Conservation (phyloP, 2,113 vertebrate species). For the Dendropsophus ebraccatus region DNA sequence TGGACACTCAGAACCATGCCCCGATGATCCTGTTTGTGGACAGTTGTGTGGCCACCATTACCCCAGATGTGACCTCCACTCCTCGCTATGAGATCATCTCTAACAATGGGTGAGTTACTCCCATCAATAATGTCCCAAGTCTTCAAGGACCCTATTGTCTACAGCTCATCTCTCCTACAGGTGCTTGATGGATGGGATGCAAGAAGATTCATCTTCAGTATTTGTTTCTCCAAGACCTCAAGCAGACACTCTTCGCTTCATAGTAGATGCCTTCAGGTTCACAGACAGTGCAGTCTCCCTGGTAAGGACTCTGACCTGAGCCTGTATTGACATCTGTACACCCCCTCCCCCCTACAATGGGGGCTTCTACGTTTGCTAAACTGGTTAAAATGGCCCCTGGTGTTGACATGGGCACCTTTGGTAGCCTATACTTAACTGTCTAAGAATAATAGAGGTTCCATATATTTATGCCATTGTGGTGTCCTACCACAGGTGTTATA, state of each 20-base stretch:
- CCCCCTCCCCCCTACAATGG: no score
- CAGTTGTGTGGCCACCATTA: conserved; percentile 70
- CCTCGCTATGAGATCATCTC: conserved; percentile 69
- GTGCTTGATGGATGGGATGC: conserved; percentile 65
- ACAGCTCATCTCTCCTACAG: conserved; percentile 21
- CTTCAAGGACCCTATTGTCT: background rate
- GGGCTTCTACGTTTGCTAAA: no score
- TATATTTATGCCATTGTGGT: no score
- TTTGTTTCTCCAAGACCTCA: conserved; percentile 62
- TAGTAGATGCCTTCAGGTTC: conserved; percentile 62
- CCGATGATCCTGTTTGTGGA: conserved; percentile 68
- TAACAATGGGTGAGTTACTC: conserved; percentile 62
- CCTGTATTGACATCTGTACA: no score
- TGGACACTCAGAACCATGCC: conserved; percentile 63
- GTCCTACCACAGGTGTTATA: no score
- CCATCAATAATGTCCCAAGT: background rate
- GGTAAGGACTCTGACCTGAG: no score
- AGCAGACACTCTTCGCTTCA: conserved; percentile 61
- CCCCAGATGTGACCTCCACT: conserved; percentile 14
- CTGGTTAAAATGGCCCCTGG: no score
- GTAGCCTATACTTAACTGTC: no score
- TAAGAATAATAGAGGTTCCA: no score
- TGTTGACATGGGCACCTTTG: no score
- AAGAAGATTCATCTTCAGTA: conserved; percentile 59
- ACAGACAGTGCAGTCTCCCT: conserved; percentile 32